Base-by-base conservation (phyloP, 2,888 invertebrate species). In the Thera britannica region DNA sequence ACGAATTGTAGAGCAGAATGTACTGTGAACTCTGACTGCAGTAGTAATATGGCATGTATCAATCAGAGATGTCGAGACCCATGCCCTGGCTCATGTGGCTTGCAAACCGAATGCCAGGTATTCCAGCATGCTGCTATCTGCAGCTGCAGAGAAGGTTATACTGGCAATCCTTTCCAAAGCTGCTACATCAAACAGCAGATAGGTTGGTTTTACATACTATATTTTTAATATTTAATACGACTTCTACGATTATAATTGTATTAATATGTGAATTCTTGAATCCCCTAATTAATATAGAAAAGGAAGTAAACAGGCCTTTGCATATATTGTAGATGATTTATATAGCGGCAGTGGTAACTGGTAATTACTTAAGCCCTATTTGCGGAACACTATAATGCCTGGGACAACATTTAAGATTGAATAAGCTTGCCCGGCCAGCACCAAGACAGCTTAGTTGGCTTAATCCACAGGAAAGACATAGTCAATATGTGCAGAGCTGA, bases 91-190 rank as follows among this genome's bases (percentile, higher is more conserved):
- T 95, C 96, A 59, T 97, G 97, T 84, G 97, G 97, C 59, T 87
- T 95, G 67, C 95, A 96, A 82, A 96, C 97, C 38, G 93, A 95
- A 71, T 98, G 98, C 86, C 95, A 95, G 75, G 97, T 96, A 61
- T 93, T 96, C 77, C 96, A 96, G 83, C 97, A 98, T 86, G 95
- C 96, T 76, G 97, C 97, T 68, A 92, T 96, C 71, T 98, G 97
- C 83, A 95, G 95, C 79, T 97, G 97, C 84, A 92, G 93, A 76
- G 93, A 95, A 85, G 97, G 96, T 72, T 97, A 96, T 78, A 96
- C 95, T 68, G 97, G 97, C 64, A 95, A 97, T 94, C 96, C 97
- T 63, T 96, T 97, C 85, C 94, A 94, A 65, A 95, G 94, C 75
- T 97, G 97, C 80, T 92, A 94, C 65, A 74, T 85, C 35, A 81